Evolutionary conservation across 2,888 invertebrate species (phyloP).

Genomic region (Ommatoiulus sabulosus): DNA sequence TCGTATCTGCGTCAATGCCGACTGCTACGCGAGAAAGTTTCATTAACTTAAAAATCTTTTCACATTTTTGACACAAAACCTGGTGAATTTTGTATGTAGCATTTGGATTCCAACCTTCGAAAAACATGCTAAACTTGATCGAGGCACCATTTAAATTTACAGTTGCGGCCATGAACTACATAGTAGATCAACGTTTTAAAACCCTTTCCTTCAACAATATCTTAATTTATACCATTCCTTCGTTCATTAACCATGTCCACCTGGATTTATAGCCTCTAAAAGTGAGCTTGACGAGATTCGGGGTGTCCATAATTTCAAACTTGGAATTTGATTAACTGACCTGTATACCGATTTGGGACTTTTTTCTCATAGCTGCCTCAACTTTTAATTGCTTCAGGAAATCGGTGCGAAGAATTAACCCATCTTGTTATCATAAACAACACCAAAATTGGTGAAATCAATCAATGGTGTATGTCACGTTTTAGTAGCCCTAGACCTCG

Average conservation of each 20-base stretch:
- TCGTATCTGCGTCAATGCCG: conserved; percentile 11
- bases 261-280: conserved; percentile 9
- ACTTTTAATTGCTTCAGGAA: neutral
- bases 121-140: conserved; percentile 28
- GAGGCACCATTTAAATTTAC: conserved; percentile 13
- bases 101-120: neutral
- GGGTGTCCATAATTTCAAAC: neutral
- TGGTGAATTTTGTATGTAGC: neutral
- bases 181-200: conserved; percentile 1
- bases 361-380: neutral
- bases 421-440: conserved; percentile 1
- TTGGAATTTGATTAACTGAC: conserved; percentile 5
- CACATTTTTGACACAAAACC: neutral
- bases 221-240: conserved; percentile 22
- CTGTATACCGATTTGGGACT: neutral
- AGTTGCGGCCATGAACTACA: neutral
- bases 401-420: neutral
- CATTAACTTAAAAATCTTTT: neutral
- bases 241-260: neutral
- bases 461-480: neutral
- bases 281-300: conserved; percentile 2
- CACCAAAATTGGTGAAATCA: conserved; percentile 18
- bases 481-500: neutral
- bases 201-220: conserved; percentile 20
- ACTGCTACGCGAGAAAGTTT: neutral